Evolutionary conservation across 2,797 vertebrate species (phyloP).

Genomic region (Gobio occitaniae): DNA sequence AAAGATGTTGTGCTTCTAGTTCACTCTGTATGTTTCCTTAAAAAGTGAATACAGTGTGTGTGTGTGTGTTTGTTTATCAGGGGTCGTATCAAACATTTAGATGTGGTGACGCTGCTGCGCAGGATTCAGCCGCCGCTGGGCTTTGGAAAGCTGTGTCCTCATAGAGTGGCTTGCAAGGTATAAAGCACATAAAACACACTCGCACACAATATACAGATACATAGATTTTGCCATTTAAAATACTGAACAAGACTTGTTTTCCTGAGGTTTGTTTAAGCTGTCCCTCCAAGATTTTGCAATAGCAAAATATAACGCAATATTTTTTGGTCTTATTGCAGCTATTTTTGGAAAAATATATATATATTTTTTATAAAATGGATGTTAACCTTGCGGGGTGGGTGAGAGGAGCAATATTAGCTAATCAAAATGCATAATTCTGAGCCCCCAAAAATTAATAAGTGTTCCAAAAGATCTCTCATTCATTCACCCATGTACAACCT

Average conservation of each 20-base stretch:
- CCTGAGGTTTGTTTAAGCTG: too few relatives aligned
- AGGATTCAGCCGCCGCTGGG: constrained; percentile 97
- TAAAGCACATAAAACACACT: neutral
- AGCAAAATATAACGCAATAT: too few relatives aligned
- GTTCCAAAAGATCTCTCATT: too few relatives aligned
- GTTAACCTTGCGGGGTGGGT: too few relatives aligned
- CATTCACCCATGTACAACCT: too few relatives aligned
- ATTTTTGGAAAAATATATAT: too few relatives aligned
- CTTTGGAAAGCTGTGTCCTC: constrained; percentile 96
- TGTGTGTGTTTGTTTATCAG: constrained; percentile 69
- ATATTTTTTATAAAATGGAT: too few relatives aligned
- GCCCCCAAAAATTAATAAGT: too few relatives aligned
- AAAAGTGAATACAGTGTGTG: neutral
- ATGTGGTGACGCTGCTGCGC: constrained; percentile 93
- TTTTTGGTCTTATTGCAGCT: too few relatives aligned
- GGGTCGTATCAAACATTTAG: constrained; percentile 96
- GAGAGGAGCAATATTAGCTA: too few relatives aligned
- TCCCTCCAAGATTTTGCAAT: too few relatives aligned
- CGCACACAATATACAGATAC: neutral
- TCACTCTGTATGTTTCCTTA: neutral
- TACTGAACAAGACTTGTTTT: neutral
- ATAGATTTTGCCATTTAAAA: neutral
- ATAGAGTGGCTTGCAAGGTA: constrained; percentile 98
- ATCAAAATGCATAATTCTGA: too few relatives aligned
- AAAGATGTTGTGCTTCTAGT: neutral